Percentiles rank a stretch among this genome's conserved stretches.
Evolutionary conservation across 2,888 invertebrate genomes (phyloP).

Genomic region (Zaprionus bogoriensis): DNA sequence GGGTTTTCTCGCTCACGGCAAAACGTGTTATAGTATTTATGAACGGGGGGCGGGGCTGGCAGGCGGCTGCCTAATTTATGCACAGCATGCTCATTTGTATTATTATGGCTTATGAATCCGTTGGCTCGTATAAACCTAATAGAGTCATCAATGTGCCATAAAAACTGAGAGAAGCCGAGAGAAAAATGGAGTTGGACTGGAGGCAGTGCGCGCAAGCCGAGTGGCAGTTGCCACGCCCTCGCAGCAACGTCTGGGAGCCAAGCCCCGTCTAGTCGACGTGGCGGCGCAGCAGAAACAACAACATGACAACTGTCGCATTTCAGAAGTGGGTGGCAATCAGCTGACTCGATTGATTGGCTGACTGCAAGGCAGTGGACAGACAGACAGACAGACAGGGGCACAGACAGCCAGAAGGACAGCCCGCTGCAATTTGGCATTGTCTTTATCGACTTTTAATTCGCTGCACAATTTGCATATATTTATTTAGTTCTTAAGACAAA

Average conservation of each 20-base stretch:
- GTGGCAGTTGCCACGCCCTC: slow-evolving; percentile 47
- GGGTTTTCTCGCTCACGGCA: slow-evolving; percentile 8
- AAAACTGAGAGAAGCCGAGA: slow-evolving; percentile 32
- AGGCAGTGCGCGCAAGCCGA: slow-evolving; percentile 27
- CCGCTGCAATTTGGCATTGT: slow-evolving; percentile 44
- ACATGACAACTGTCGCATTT: background rate
- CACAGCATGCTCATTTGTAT: slow-evolving; percentile 54
- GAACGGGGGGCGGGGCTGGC: slow-evolving; percentile 37
- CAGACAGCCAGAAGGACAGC: background rate
- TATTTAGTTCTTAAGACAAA: slow-evolving; percentile 40
- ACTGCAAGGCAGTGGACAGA: slow-evolving; percentile 6
- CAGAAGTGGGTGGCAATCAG: slow-evolving; percentile 50
- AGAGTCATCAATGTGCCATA: slow-evolving; percentile 69
- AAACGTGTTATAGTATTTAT: slow-evolving; percentile 60
- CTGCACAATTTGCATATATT: slow-evolving; percentile 60
- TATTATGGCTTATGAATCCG: slow-evolving; percentile 70
- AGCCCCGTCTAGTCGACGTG: slow-evolving; percentile 63
- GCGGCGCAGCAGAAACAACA: slow-evolving; percentile 32
- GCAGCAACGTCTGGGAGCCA: slow-evolving; percentile 36
- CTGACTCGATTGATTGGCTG: slow-evolving; percentile 30
- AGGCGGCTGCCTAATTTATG: slow-evolving; percentile 61
- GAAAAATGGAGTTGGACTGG: slow-evolving; percentile 26
- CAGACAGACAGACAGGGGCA: slow-evolving; percentile 21
- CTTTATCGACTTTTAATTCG: slow-evolving; percentile 52
- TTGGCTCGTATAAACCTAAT: slow-evolving; percentile 67